Conservation (phyloP, 1,140 invertebrate species). For the Diploscapter pachys region DNA sequence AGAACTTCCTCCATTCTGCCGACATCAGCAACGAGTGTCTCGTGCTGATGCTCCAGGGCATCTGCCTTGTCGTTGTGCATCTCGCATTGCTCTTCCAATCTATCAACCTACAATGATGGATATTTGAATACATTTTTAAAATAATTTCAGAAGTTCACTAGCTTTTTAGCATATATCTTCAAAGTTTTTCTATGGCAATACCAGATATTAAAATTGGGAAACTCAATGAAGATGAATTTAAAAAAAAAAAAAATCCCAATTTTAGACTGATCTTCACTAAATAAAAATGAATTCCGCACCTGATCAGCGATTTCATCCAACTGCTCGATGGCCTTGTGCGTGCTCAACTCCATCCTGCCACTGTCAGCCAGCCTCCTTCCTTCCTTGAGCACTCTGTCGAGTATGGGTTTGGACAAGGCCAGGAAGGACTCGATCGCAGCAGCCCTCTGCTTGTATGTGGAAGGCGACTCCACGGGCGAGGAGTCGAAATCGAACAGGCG, state of each 20-base stretch:
- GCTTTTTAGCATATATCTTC: no score
- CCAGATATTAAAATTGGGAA: no score
- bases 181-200: no score
- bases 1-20: slow-evolving; percentile 13
- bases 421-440: slow-evolving; percentile 35
- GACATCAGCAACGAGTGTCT: slow-evolving; percentile 11
- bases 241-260: no score
- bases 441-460: slow-evolving; percentile 43
- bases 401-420: slow-evolving; percentile 25
- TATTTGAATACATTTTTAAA: no score
- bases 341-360: slow-evolving; percentile 47
- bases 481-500: slow-evolving; percentile 40
- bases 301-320: slow-evolving; percentile 39
- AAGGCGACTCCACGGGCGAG: slow-evolving; percentile 31
- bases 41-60: slow-evolving; percentile 10
- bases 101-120: background rate
- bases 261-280: no score
- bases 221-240: no score
- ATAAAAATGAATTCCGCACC: no score
- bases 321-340: slow-evolving; percentile 43
- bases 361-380: slow-evolving; percentile 44
- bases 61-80: slow-evolving; percentile 26
- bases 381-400: slow-evolving; percentile 44
- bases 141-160: no score
- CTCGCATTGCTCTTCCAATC: slow-evolving; percentile 35